phyloP scores from a whole-genome alignment of 35 echinoderm and acorn worm genomes.

The Ophiothrix spiculata region DNA sequence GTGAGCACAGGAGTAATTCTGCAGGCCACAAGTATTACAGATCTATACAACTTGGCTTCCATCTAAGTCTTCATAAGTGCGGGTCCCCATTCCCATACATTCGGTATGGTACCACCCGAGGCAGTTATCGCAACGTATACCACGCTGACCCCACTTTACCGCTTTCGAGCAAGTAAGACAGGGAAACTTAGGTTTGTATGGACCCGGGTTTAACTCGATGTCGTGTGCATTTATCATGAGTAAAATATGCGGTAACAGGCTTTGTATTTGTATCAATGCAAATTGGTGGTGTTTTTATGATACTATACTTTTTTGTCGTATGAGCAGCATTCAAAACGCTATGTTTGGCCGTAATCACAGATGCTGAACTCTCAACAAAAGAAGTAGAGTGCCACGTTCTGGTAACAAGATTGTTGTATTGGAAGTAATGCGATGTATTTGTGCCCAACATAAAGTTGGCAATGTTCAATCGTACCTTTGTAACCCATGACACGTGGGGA shows the following conservation, averaged over 20 bases:
- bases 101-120: slow-evolving; percentile 38
- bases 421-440: not conserved
- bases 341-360: not conserved
- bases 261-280: not conserved
- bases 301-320: not conserved
- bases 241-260: not conserved
- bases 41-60: not conserved
- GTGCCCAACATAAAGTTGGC: not conserved
- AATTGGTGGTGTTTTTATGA: not conserved
- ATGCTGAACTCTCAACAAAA: not conserved
- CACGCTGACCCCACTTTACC: slow-evolving; percentile 28
- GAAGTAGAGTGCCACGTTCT: not conserved
- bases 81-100: slow-evolving; percentile 52
- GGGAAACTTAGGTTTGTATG: slow-evolving; percentile 34
- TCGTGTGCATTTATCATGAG: slow-evolving; percentile 13
- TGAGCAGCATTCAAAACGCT: not conserved
- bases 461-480: not conserved
- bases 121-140: slow-evolving; percentile 37
- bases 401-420: not conserved
- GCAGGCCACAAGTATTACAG: not conserved
- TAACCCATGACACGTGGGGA: not conserved
- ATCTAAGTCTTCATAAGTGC: not conserved
- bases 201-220: slow-evolving; percentile 46
- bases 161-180: slow-evolving; percentile 40
- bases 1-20: not conserved